These are phyloP conservation scores for Spondyliosoma cantharus DNA, from an alignment of 2,797 vertebrate genomes.

Conservation along the genomic window DNA sequence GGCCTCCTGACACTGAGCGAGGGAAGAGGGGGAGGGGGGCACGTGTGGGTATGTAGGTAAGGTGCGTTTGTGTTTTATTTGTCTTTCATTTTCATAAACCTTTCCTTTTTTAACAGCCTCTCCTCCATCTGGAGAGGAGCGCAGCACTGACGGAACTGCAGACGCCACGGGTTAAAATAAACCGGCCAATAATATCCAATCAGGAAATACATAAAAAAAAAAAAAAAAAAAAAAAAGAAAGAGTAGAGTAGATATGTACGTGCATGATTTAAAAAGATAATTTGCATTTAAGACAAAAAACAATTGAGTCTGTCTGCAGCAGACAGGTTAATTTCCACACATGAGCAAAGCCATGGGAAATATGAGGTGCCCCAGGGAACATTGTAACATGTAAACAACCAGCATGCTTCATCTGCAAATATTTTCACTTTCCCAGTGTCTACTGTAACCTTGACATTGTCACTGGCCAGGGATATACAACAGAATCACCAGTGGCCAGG, in stretches of 20 bases:
- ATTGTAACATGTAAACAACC: conserved; percentile 72
- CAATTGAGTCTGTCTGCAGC: not conserved
- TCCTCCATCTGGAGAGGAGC: conserved; percentile 66
- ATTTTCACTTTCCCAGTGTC: conserved; percentile 71
- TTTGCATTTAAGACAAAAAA: conserved; percentile 9
- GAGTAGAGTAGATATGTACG: conserved; percentile 14
- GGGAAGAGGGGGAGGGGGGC: conserved; percentile 19
- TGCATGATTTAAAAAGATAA: not conserved
- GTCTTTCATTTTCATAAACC: conserved; percentile 86
- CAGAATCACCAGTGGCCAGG: conserved; percentile 9
- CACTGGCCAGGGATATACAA: conserved; percentile 19
- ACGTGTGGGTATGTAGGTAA: conserved; percentile 17
- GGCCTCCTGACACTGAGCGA: conserved; percentile 50
- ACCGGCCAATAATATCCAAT: conserved; percentile 25
- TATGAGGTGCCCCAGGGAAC: conserved; percentile 38
- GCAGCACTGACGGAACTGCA: conserved; percentile 45
- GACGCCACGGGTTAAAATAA: conserved; percentile 66
- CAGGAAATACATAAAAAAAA: not conserved
- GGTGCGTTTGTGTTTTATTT: conserved; percentile 71
- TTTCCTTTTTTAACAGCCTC: conserved; percentile 81
- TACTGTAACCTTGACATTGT: conserved; percentile 68
- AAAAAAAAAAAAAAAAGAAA: not conserved
- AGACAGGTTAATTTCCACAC: conserved; percentile 10
- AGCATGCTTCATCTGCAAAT: conserved; percentile 81
- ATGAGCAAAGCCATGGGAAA: conserved; percentile 46